Evolutionary conservation across 1,140 invertebrate genomes (phyloP), one percentile per base, ranked within the genome.

Genomic region (Brachionus plicatilis): DNA sequence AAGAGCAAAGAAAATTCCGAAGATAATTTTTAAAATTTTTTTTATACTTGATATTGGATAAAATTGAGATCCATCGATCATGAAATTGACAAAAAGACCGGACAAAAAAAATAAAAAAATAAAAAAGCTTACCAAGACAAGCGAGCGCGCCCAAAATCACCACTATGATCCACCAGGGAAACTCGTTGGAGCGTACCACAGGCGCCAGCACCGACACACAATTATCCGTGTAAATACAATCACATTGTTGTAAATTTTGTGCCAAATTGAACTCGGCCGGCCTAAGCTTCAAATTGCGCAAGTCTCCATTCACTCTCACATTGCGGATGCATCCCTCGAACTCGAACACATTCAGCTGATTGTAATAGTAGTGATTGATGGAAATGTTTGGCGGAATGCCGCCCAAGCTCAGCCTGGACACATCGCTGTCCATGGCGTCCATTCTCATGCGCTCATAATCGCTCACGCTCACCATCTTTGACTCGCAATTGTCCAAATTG

Each of bases 81-180:
- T 2, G 6, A 37, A 37, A 37, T 37, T 37, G 33, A 37, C 33
- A 37, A n/a, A n/a, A n/a, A 37, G 33, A 37, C 14, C 17, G 45
- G 3, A 9, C 47, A 53, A 60, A 17, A 60, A 60, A 20, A 60
- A 11, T 6, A 41, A 72, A 43, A 72, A 72, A 3, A 6, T 0
- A 43, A 20, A 72, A 72, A 72, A 17, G 2, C 68, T 82, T 82
- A 82, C 79, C 79, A 29, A 82, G 33, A 60, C 53, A 82, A 45
- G 65, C 53, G 1, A 82, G 43, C 17, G 79, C 79, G n/a, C 79
- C 79, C 11, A 60, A 24, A 11, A 82, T 82, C n/a, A 82, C 37
- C 6, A 82, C 17, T 24, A 82, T 82, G n/a, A 82, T 82, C 79
- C 79, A 82, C 79, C 79, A 82, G 2, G 79, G 79, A 65, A 82